These are phyloP conservation scores for Aspidiotus destructor DNA, from an alignment of 2,888 invertebrate genomes.

Conservation along the genomic window DNA sequence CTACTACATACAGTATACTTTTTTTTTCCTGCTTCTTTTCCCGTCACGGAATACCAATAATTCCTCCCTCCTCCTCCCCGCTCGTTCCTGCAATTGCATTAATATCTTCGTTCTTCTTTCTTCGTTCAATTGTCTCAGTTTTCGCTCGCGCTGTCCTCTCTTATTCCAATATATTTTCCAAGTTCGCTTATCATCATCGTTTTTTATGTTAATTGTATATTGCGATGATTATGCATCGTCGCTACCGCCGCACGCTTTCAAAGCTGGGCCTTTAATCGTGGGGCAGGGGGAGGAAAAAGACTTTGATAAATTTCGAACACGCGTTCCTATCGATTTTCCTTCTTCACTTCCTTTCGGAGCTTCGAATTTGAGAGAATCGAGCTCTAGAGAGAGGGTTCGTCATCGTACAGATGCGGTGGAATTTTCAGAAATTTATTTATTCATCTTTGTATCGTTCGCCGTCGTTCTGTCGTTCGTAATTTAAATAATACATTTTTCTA, in stretches of 20 bases:
- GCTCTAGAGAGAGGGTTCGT: too few relatives aligned
- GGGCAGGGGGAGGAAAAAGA: neutral
- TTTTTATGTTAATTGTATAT: neutral
- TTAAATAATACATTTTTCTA: too few relatives aligned
- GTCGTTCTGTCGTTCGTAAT: too few relatives aligned
- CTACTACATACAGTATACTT: neutral
- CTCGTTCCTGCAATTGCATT: neutral
- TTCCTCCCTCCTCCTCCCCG: neutral
- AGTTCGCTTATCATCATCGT: slow-evolving; percentile 1
- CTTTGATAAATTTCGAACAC: slow-evolving; percentile 2
- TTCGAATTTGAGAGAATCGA: neutral
- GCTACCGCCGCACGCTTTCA: neutral
- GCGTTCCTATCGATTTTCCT: slow-evolving; percentile 1
- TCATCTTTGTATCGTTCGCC: too few relatives aligned
- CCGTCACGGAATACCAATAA: neutral
- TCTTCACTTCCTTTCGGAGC: neutral
- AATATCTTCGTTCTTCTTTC: slow-evolving; percentile 3
- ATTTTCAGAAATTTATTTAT: too few relatives aligned
- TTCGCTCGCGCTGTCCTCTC: neutral
- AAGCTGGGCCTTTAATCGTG: too few relatives aligned
- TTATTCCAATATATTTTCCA: neutral
- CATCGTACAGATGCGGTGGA: too few relatives aligned
- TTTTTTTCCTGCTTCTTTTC: neutral
- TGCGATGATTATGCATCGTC: neutral
- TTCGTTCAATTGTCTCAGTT: slow-evolving; percentile 4